A percentile compares a stretch with the other conserved stretches of the same genome.
phyloP scores from a whole-genome alignment of 64 coral and sea anemone species.

The Pachyseris speciosa region DNA sequence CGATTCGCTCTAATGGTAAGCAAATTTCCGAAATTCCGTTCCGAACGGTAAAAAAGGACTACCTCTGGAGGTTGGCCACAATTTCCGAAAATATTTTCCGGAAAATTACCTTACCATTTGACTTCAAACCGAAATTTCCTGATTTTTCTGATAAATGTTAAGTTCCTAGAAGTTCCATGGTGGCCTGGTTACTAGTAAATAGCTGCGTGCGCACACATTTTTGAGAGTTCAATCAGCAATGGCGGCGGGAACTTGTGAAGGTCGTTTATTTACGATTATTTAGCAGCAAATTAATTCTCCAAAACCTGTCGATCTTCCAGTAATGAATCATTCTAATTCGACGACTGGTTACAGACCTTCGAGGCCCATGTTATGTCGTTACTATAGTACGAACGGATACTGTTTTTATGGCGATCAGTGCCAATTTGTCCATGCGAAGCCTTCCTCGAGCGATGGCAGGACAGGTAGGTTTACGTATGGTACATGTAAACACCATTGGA shows the following conservation, averaged over 20 bases:
- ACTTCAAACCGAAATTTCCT: no score
- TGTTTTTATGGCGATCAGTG: slow-evolving; percentile 99
- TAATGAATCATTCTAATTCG: slow-evolving; percentile 93
- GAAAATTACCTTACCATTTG: no score
- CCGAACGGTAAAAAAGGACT: no score
- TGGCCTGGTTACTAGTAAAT: background rate
- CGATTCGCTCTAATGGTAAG: no score
- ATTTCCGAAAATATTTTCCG: no score
- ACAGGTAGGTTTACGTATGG: background rate
- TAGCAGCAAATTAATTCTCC: slow-evolving; percentile 35
- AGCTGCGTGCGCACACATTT: slow-evolving; percentile 27
- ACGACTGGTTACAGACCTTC: slow-evolving; percentile 79
- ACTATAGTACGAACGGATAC: slow-evolving; percentile 89
- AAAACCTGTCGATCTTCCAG: slow-evolving; percentile 66
- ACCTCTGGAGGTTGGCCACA: no score
- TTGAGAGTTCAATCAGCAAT: slow-evolving; percentile 2
- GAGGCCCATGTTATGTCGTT: slow-evolving; percentile 94
- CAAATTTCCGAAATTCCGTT: no score
- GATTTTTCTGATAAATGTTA: no score
- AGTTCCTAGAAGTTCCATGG: no score
- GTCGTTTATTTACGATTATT: slow-evolving; percentile 46
- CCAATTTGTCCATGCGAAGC: slow-evolving; percentile 96
- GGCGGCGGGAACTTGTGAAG: slow-evolving; percentile 41
- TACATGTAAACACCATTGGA: background rate
- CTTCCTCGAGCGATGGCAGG: slow-evolving; percentile 55